phyloP scores from a whole-genome alignment of 2,113 vertebrate genomes.

The Chamaetylas fuelleborni region DNA sequence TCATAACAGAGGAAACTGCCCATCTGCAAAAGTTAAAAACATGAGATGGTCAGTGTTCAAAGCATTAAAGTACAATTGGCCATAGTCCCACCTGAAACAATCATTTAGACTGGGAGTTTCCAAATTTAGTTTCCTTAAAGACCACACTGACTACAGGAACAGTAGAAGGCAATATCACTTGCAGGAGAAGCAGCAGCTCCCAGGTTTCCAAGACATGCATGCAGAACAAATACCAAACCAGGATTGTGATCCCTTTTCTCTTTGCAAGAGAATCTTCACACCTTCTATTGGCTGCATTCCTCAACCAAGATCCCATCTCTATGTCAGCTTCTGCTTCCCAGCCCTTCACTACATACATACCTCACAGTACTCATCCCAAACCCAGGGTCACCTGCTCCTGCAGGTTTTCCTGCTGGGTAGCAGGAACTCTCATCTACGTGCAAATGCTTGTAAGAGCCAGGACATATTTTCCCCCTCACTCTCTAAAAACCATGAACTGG shows the following conservation, averaged over 20 bases:
- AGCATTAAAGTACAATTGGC: not conserved
- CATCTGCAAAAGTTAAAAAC: constrained; percentile 75
- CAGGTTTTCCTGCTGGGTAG: not conserved
- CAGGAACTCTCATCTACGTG: not conserved
- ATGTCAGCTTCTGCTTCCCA: not conserved
- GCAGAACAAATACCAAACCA: not conserved
- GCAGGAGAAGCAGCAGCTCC: not conserved
- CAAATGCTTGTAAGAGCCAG: not conserved
- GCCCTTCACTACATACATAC: fast-evolving
- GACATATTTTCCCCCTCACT: fast-evolving
- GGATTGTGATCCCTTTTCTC: not conserved
- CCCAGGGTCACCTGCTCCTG: not conserved
- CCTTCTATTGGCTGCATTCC: not conserved
- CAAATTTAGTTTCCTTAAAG: not conserved
- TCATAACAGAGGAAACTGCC: constrained; percentile 98
- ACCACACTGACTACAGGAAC: not conserved
- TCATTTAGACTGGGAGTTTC: not conserved
- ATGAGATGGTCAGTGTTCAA: not conserved
- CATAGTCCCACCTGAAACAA: not conserved
- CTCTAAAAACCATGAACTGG: not conserved
- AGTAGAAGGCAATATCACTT: not conserved
- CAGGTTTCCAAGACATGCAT: not conserved
- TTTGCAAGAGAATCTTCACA: not conserved
- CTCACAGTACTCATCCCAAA: not conserved
- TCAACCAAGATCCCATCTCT: not conserved